Evolutionary conservation across 2,797 vertebrate species (phyloP).

Genomic region (Myotis planiceps): DNA sequence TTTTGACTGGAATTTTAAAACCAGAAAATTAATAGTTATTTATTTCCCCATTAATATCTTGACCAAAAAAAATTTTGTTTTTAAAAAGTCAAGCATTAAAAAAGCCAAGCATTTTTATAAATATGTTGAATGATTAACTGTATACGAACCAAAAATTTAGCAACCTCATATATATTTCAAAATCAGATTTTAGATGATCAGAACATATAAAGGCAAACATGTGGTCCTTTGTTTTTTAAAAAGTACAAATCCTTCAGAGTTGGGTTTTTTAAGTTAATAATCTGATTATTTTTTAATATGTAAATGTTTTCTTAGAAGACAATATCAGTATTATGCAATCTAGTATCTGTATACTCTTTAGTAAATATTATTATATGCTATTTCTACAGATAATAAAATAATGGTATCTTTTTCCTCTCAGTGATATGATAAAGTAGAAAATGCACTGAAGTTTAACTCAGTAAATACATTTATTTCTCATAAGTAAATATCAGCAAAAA

Average conservation of each 20-base stretch:
- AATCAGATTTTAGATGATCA: background rate
- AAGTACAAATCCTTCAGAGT: background rate
- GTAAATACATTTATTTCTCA: slow-evolving; percentile 2
- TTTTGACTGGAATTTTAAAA: slow-evolving; percentile 53
- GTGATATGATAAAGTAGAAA: slow-evolving; percentile 57
- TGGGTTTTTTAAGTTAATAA: slow-evolving; percentile 22
- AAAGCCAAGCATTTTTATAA: slow-evolving; percentile 38
- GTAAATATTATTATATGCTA: slow-evolving; percentile 22
- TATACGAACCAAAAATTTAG: slow-evolving; percentile 7
- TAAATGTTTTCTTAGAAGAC: slow-evolving; percentile 54
- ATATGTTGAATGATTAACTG: background rate
- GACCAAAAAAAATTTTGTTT: background rate
- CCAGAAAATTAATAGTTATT: background rate
- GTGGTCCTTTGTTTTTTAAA: slow-evolving; percentile 29
- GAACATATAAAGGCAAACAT: background rate
- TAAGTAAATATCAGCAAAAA: slow-evolving; percentile 42
- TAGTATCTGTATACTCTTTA: slow-evolving; percentile 7
- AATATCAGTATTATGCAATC: slow-evolving; percentile 18
- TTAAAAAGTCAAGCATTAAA: slow-evolving; percentile 9
- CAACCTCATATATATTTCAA: background rate
- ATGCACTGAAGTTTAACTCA: slow-evolving; percentile 45
- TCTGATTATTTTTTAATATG: slow-evolving; percentile 51
- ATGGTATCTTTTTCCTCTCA: slow-evolving; percentile 45
- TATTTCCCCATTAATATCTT: slow-evolving; percentile 47
- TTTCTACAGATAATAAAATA: slow-evolving; percentile 70